Evolutionary conservation across 2,797 vertebrate genomes (phyloP), one percentile per base, ranked within the genome.

Genomic region (Choloepus didactylus): DNA sequence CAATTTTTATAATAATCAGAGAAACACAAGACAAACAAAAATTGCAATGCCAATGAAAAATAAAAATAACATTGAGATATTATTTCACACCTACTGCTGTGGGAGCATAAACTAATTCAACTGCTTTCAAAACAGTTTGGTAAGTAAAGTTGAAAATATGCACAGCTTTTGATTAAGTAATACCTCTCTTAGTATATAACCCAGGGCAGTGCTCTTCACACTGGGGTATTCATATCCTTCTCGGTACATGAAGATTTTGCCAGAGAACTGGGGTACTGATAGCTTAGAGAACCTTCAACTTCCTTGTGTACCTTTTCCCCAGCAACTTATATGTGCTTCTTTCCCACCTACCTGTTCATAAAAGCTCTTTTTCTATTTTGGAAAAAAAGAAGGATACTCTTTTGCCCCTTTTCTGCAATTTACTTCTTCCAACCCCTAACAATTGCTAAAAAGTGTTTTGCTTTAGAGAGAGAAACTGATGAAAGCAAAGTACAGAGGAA

Each of bases 11-110:
- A 62, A 46, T 46, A 73, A 73, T 46, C 38, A 75, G 59, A 38
- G 49, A 81, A 87, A 59, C 38, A 87, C 51, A 86, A 83, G 86
- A 35, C 23, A 62, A 90, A 44, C 23, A 62, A 91, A 66, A 54
- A 83, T 27, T 83, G 25, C 5, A 31, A 66, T 27, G 25, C 35
- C 38, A 49, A 25, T 49, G 75, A 73, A 81, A 86, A 64, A n/a
- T 80, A 14, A 56, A 49, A 81, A 38, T 87, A 12, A 73, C 21
- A 1, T 18, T 44, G 82, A 46, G 67, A 10, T 59, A 59, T 12
- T 69, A 3, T 16, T 8, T 56, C 18, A 35, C 35, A 70, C 23
- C 16, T 72, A 44, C 46, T 73, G 29, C 66, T 86, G 44, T 67
- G 23, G 56, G 66, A 46, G 3, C 56, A 12, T 60, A 72, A 87